Base-by-base conservation (phyloP, 2,888 invertebrate species). In the Icerya purchasi region DNA sequence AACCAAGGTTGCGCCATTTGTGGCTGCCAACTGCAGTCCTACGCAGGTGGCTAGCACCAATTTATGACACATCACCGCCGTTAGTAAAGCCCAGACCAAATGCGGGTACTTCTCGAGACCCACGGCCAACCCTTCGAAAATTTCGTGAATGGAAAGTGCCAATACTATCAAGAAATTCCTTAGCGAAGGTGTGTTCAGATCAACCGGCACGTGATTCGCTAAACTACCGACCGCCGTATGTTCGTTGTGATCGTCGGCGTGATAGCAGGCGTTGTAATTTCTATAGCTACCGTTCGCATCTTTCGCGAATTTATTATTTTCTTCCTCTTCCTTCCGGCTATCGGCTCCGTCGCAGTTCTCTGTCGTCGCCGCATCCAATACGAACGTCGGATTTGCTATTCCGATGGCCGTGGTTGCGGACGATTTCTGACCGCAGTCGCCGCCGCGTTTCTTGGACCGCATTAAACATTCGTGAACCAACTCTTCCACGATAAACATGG, bases 91-190 rank as follows among this genome's bases (percentile, higher is more conserved):
- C 77, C 82, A 83, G 2, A 82, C 81, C 10, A 75, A 75, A 1
- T 22, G 19, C 21, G 64, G 2, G 14, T 57, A 51, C 8, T 76
- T 73, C 68, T 87, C 86, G 61, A 88, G 71, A 0, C 88, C 88
- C 10, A 89, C 83, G n/a, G 88, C 84, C 56, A 87, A 73, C 19
- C 88, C 82, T 71, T 83, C 82, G 67, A 82, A 80, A 25, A 81
- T 75, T 1, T 81, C 81, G 67, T 83, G 82, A 62, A 82, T 78
- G 36, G 80, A 80, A 14, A 83, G 68, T 0, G 82, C 82, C 56
- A 81, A 69, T 1, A 82, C 78, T n/a, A 67, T 64, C 36, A 68
- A 61, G 20, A 67, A 60, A 2, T 65, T 65, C 21, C 65, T 61
- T 22, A 65, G 24, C 1, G 64, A 60, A 1, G 63, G 58, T 23